Percentiles rank a stretch among this genome's conserved stretches.
These are phyloP conservation scores for Thunnus maccoyii DNA, from an alignment of 2,113 vertebrate genomes.

Conservation along the genomic window DNA sequence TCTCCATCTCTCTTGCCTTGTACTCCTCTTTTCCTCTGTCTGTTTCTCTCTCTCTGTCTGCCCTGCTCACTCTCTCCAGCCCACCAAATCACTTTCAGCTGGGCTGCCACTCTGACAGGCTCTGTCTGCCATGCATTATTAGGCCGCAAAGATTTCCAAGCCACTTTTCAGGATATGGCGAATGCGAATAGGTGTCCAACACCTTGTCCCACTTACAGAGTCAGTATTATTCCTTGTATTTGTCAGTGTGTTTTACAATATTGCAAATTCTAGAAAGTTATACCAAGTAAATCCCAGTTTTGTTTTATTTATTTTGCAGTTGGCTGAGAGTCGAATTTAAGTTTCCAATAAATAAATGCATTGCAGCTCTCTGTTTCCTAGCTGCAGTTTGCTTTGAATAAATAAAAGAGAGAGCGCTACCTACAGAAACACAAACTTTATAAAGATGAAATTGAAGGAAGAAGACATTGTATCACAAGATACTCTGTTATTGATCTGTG, in stretches of 20 bases:
- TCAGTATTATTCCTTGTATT: slow-evolving; percentile 25
- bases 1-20: slow-evolving; percentile 27
- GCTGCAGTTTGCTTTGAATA: slow-evolving; percentile 9
- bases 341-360: slow-evolving; percentile 1
- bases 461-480: neutral
- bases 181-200: slow-evolving; percentile 41
- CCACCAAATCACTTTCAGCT: slow-evolving; percentile 65
- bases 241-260: slow-evolving; percentile 30
- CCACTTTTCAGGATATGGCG: slow-evolving; percentile 29
- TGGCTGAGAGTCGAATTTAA: slow-evolving; percentile 14
- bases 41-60: slow-evolving; percentile 16
- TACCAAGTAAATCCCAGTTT: neutral
- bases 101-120: slow-evolving; percentile 50
- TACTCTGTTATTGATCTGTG: neutral
- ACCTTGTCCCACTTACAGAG: slow-evolving; percentile 22
- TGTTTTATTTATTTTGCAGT: slow-evolving; percentile 5
- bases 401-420: neutral
- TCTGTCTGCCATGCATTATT: slow-evolving; percentile 60
- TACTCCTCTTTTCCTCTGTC: neutral
- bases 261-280: slow-evolving; percentile 35
- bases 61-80: slow-evolving; percentile 22
- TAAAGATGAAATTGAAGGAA: slow-evolving; percentile 5
- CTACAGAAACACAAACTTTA: slow-evolving; percentile 4
- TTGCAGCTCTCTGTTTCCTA: neutral
- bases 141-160: slow-evolving; percentile 45